These are phyloP conservation scores for Stichodactyla helianthus DNA, from an alignment of 64 coral and sea anemone species.

Conservation along the genomic window DNA sequence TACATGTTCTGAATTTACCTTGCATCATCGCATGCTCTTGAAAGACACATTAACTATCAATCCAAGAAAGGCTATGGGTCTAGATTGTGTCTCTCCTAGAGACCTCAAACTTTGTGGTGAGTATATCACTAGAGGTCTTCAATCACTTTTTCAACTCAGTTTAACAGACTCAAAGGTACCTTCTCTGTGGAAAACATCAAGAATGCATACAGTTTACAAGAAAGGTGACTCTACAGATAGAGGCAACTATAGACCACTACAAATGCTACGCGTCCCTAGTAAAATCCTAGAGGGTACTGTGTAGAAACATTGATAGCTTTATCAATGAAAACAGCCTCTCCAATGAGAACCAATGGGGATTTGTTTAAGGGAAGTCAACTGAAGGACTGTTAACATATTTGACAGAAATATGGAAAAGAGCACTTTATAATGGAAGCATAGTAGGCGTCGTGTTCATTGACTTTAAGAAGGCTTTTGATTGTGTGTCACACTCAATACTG, in stretches of 20 bases:
- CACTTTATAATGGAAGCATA: conserved; percentile 8
- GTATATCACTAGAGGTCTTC: not conserved
- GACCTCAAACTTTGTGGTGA: conserved; percentile 11
- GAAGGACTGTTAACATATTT: too few species aligned
- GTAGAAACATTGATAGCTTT: too few species aligned
- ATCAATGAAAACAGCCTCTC: too few species aligned
- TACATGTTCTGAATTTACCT: not conserved
- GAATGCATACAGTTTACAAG: conserved; percentile 44
- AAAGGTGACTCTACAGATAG: conserved; percentile 24
- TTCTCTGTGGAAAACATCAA: conserved; percentile 34
- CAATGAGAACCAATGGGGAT: too few species aligned
- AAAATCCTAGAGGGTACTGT: too few species aligned
- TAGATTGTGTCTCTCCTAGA: conserved; percentile 16
- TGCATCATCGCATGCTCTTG: not conserved
- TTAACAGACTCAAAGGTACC: not conserved
- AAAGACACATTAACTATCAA: conserved; percentile 23
- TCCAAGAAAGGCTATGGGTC: conserved; percentile 8
- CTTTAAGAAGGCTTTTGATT: conserved; percentile 1
- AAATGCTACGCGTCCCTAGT: too few species aligned
- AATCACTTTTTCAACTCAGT: too few species aligned
- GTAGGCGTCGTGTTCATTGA: conserved; percentile 14
- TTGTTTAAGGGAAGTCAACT: too few species aligned
- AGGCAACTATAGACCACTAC: too few species aligned
- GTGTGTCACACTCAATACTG: conserved; percentile 23
- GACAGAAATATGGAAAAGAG: too few species aligned